phyloP scores from a whole-genome alignment of 2,113 vertebrate genomes.

The Oryzias melastigma region DNA sequence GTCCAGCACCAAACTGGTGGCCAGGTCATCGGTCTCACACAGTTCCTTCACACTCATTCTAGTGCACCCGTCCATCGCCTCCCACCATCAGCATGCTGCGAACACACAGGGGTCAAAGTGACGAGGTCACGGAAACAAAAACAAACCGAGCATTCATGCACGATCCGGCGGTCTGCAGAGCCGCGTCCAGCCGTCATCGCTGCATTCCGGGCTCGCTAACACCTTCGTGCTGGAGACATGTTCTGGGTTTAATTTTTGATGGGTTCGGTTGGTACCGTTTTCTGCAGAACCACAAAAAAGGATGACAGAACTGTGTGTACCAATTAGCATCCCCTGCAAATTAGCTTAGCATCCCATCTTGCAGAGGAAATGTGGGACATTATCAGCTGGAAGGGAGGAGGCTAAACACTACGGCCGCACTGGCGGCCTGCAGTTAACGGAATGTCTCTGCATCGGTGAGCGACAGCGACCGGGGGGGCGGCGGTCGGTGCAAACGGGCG shows the following conservation, averaged over 20 bases:
- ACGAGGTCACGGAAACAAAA: slow-evolving; percentile 11
- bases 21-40: slow-evolving; percentile 98
- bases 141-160: slow-evolving; percentile 4
- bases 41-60: slow-evolving; percentile 99
- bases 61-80: slow-evolving; percentile 79
- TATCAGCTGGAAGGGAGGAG: slow-evolving; percentile 35
- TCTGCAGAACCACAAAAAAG: too few species aligned
- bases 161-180: not conserved
- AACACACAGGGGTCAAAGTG: slow-evolving; percentile 34
- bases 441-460: slow-evolving; percentile 5
- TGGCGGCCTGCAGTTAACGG: slow-evolving; percentile 30
- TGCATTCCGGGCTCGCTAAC: too few species aligned
- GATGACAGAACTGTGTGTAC: not conserved
- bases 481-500: not conserved
- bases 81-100: slow-evolving; percentile 83
- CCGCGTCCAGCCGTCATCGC: too few species aligned
- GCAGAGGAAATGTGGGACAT: slow-evolving; percentile 1
- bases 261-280: too few species aligned
- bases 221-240: too few species aligned
- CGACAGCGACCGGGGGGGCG: not conserved
- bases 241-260: too few species aligned
- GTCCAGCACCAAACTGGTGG: slow-evolving; percentile 97
- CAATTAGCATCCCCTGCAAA: not conserved
- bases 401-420: slow-evolving; percentile 22
- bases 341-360: slow-evolving; percentile 30